Conservation (phyloP, 2,888 invertebrate genomes). For the Agrochola litura region DNA sequence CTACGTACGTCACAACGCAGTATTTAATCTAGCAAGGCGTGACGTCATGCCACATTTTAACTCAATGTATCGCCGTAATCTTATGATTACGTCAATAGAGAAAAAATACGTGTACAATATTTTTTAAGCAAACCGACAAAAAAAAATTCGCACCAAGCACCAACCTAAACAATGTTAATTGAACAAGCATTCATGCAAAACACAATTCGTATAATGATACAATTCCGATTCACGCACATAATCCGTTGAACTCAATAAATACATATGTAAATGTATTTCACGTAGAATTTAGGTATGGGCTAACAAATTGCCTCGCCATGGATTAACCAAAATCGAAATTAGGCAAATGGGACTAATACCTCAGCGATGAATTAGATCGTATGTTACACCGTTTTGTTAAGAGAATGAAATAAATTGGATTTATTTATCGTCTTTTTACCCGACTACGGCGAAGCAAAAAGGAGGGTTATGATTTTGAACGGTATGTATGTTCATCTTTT, state of each 20-base stretch:
- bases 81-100: too few species aligned
- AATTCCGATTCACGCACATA: slow-evolving; percentile 28
- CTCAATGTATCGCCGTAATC: too few species aligned
- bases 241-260: slow-evolving; percentile 41
- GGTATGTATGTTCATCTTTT: too few species aligned
- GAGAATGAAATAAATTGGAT: background rate
- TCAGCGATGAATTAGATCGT: slow-evolving; percentile 63
- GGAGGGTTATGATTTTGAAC: too few species aligned
- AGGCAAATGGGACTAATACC: slow-evolving; percentile 73
- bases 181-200: slow-evolving; percentile 35
- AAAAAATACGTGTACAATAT: too few species aligned
- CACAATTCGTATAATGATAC: slow-evolving; percentile 24
- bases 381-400: slow-evolving; percentile 58
- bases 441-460: too few species aligned
- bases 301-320: slow-evolving; percentile 64
- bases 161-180: slow-evolving; percentile 1
- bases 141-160: background rate
- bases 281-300: slow-evolving; percentile 41
- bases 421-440: background rate
- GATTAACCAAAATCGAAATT: slow-evolving; percentile 75
- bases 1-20: too few species aligned
- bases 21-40: too few species aligned
- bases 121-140: too few species aligned
- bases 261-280: slow-evolving; percentile 14
- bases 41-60: too few species aligned